Conservation (phyloP, 2,888 invertebrate species). For the Lepidocyrtinus sp. region DNA sequence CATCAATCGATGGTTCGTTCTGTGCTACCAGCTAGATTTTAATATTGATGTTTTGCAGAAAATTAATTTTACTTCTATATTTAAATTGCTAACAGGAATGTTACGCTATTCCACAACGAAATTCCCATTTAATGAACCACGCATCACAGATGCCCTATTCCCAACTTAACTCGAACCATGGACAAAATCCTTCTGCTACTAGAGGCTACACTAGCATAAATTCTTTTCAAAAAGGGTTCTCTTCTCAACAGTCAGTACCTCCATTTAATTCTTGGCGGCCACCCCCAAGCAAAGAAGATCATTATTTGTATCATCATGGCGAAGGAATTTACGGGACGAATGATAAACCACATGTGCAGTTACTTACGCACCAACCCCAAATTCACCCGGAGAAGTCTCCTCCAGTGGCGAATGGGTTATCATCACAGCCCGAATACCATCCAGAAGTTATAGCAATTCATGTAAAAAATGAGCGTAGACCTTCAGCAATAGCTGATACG, state of each 20-base stretch:
- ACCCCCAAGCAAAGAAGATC: slow-evolving; percentile 33
- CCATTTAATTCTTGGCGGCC: slow-evolving; percentile 38
- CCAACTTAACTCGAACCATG: slow-evolving; percentile 16
- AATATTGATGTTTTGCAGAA: neutral
- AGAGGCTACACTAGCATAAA: slow-evolving; percentile 30
- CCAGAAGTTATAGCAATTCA: slow-evolving; percentile 74
- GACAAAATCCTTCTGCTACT: neutral
- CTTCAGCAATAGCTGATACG: slow-evolving; percentile 64
- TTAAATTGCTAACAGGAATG: slow-evolving; percentile 15
- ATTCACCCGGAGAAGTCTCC: slow-evolving; percentile 55
- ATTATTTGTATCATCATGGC: slow-evolving; percentile 19
- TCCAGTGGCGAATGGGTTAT: slow-evolving; percentile 18
- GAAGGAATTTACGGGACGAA: slow-evolving; percentile 29
- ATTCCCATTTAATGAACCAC: slow-evolving; percentile 14
- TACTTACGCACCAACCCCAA: slow-evolving; percentile 68
- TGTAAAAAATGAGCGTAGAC: slow-evolving; percentile 70
- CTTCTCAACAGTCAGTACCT: slow-evolving; percentile 30
- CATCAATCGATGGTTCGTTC: slow-evolving; percentile 28
- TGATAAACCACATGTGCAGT: slow-evolving; percentile 49
- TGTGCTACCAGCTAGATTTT: neutral
- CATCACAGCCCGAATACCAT: slow-evolving; percentile 69
- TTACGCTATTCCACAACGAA: slow-evolving; percentile 38
- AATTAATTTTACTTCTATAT: no score
- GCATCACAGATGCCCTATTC: slow-evolving; percentile 52
- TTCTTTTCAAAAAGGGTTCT: slow-evolving; percentile 26